Conservation (phyloP, 2,113 vertebrate genomes). For the Phyllostomus hastatus region DNA sequence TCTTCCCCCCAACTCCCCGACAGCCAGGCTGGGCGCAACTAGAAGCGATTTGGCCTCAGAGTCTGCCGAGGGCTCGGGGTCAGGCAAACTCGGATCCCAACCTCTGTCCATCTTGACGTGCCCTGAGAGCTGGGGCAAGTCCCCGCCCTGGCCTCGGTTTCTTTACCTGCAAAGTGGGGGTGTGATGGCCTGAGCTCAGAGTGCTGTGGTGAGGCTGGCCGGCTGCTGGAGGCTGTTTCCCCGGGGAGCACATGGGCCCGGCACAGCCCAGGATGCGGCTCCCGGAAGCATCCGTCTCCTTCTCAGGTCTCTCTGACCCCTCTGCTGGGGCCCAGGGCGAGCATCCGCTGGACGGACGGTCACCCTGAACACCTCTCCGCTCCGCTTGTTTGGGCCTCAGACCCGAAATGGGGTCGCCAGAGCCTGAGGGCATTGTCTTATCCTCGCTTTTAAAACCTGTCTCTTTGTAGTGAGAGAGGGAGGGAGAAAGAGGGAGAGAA, state of each 20-base stretch:
- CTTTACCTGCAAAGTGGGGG: not conserved
- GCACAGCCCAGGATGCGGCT: not conserved
- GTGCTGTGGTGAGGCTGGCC: not conserved
- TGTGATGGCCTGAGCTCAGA: not conserved
- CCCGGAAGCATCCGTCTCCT: not conserved
- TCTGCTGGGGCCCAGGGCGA: not conserved
- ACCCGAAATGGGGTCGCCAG: fast-evolving
- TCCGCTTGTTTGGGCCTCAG: not conserved
- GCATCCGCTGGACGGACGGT: no score
- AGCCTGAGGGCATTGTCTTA: not conserved
- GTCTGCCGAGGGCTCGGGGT: not conserved
- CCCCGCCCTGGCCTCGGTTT: not conserved
- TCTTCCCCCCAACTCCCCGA: not conserved
- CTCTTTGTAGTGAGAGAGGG: no score
- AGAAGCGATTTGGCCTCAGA: not conserved
- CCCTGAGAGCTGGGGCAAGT: not conserved
- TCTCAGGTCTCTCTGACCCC: not conserved
- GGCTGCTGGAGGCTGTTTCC: not conserved
- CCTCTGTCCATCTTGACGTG: not conserved
- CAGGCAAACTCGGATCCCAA: no score
- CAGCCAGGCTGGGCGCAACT: not conserved
- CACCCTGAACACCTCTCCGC: not conserved
- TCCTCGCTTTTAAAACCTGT: not conserved
- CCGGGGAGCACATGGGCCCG: not conserved
- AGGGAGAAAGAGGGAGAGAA: no score